Percentiles rank a stretch among this genome's conserved stretches.
Evolutionary conservation across 2,888 invertebrate species (phyloP).

Genomic region (Xestia c-nigrum): DNA sequence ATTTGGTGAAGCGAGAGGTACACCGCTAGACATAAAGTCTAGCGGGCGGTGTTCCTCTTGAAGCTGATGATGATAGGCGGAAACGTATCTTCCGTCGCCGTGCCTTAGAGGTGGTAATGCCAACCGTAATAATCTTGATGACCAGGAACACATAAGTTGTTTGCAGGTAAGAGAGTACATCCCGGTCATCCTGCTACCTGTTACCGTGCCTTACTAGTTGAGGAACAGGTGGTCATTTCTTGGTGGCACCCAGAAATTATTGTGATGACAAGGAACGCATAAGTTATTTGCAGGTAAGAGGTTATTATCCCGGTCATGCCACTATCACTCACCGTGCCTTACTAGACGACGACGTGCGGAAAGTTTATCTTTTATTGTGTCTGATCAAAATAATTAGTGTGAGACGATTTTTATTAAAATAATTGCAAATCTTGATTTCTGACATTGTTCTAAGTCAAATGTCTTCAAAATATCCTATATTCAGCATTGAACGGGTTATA

Average conservation of each 20-base stretch:
- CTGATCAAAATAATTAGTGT: background rate
- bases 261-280: background rate
- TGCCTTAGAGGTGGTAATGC: no score
- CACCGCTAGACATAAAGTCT: no score
- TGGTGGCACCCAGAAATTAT: no score
- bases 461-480: background rate
- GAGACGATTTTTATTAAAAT: background rate
- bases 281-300: background rate
- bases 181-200: no score
- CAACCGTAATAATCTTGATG: no score
- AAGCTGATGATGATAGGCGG: background rate
- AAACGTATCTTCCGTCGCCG: no score
- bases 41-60: no score
- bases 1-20: no score
- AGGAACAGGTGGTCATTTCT: no score
- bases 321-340: conserved; percentile 55
- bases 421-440: background rate
- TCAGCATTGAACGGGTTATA: background rate
- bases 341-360: background rate
- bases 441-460: background rate
- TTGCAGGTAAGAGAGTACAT: no score
- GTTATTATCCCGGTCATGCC: background rate
- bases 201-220: no score
- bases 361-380: background rate
- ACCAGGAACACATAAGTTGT: no score